Evolutionary conservation across 2,113 vertebrate genomes (phyloP), one percentile per base, ranked within the genome.

Genomic region (Chauna torquata): DNA sequence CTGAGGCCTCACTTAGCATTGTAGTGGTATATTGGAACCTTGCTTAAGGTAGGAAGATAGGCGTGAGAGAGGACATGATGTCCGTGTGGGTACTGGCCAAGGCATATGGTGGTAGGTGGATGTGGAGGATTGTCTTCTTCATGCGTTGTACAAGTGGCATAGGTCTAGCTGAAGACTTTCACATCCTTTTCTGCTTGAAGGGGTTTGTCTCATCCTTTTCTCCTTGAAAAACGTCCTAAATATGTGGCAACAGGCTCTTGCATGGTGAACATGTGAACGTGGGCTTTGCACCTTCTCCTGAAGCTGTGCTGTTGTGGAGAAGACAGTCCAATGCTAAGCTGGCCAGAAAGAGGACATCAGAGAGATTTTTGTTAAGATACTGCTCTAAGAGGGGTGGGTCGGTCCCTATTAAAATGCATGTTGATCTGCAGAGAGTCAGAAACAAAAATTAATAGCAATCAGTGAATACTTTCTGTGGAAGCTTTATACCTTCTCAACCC

Each of bases 21-120:
- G 1, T 20, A 75, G 40, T 72, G 8, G 34, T 79, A 28, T 0
- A 0, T 12, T 54, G 32, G n/a, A 24, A 40, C 18, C 5, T 54
- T 54, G 16, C 24, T 68, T 38, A 42, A 68, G 19, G 15, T 19
- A 69, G 52, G 30, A 88, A 40, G 22, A 27, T 5, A 10, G 59
- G 36, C 93, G 70, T 61, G 13, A 45, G 5, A 64, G 23, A 44
- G 11, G 19, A 4, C 32, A 16, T 45, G 45, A 3, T 14, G 20
- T 47, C 30, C 32, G 61, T 72, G 55, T 49, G 9, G 36, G 12
- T 65, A 23, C 23, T 93, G 34, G 18, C 30, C 24, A 49, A 54
- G 18, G 42, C 36, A 19, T 40, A 14, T 6, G 13, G 25, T 28
- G 19, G 30, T 32, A 58, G 17, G 17, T 34, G 20, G 11, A n/a